A percentile compares a stretch with the other conserved stretches of the same genome.
Conservation (phyloP, 1,140 invertebrate genomes). For the Pseudomyrmex flavicornis region DNA sequence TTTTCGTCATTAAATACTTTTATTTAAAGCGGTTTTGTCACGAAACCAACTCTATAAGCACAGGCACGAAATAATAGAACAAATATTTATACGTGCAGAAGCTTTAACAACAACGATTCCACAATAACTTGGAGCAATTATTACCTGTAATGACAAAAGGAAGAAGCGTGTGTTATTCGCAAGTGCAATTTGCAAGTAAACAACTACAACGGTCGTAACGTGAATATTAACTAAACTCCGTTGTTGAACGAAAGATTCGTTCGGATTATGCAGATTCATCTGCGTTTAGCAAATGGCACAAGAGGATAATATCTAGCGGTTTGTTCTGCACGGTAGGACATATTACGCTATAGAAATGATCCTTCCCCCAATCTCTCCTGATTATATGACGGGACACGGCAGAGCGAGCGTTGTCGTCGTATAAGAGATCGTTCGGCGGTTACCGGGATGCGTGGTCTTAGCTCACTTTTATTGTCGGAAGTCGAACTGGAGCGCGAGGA, state of each 20-base stretch:
- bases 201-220: not conserved
- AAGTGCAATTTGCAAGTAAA: conserved; percentile 19
- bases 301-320: conserved; percentile 23
- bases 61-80: not conserved
- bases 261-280: conserved; percentile 9
- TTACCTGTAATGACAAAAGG: not conserved
- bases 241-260: not conserved
- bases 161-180: conserved; percentile 17
- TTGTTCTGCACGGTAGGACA: conserved; percentile 10
- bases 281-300: conserved; percentile 26
- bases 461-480: conserved; percentile 74
- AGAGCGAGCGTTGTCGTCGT: conserved; percentile 47
- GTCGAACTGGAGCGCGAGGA: conserved; percentile 68
- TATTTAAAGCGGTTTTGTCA: conserved; percentile 14
- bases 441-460: conserved; percentile 59
- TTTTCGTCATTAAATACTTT: conserved; percentile 21
- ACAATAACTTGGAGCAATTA: conserved; percentile 29
- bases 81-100: conserved; percentile 5
- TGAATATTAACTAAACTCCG: conserved; percentile 23
- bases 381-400: conserved; percentile 63
- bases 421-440: conserved; percentile 56
- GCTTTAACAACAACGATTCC: not conserved
- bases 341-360: conserved; percentile 54
- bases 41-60: conserved; percentile 40
- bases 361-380: conserved; percentile 62